Conservation (phyloP, 2,888 invertebrate genomes). For the Panopea generosa region DNA sequence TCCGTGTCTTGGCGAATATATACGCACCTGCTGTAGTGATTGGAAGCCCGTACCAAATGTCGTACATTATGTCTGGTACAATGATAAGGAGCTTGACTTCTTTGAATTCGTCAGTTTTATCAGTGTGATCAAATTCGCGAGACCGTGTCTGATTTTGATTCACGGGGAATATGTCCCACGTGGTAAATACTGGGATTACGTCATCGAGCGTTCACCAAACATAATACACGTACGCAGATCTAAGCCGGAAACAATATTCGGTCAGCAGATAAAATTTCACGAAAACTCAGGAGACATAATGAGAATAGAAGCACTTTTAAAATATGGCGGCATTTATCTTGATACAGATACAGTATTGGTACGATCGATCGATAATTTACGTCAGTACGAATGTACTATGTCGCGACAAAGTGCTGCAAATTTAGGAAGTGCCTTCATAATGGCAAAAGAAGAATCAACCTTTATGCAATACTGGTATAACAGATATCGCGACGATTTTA, state of each 20-base stretch:
- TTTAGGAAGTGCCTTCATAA: conserved; percentile 27
- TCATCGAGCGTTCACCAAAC: conserved; percentile 53
- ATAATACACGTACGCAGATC: conserved; percentile 51
- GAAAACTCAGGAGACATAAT: conserved; percentile 69
- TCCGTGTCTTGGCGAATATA: conserved; percentile 45
- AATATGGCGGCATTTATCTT: conserved; percentile 34
- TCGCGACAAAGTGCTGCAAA: not conserved
- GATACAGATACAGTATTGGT: conserved; percentile 26
- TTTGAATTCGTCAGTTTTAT: conserved; percentile 57
- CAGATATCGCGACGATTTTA: conserved; percentile 31
- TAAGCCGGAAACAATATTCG: conserved; percentile 49
- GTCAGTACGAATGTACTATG: not conserved
- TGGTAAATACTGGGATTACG: conserved; percentile 62
- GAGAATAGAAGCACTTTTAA: conserved; percentile 45
- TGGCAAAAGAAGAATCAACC: conserved; percentile 30
- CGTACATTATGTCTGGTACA: conserved; percentile 63
- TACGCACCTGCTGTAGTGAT: conserved; percentile 39
- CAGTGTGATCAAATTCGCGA: conserved; percentile 50
- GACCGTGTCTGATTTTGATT: conserved; percentile 65
- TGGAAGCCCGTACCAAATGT: conserved; percentile 49
- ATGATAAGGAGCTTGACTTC: conserved; percentile 35
- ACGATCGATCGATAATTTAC: conserved; percentile 9
- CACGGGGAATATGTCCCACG: conserved; percentile 54
- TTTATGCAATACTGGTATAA: conserved; percentile 36
- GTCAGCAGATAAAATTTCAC: conserved; percentile 34